Evolutionary conservation across 2,113 vertebrate genomes (phyloP).

Genomic region (Eretmochelys imbricata): DNA sequence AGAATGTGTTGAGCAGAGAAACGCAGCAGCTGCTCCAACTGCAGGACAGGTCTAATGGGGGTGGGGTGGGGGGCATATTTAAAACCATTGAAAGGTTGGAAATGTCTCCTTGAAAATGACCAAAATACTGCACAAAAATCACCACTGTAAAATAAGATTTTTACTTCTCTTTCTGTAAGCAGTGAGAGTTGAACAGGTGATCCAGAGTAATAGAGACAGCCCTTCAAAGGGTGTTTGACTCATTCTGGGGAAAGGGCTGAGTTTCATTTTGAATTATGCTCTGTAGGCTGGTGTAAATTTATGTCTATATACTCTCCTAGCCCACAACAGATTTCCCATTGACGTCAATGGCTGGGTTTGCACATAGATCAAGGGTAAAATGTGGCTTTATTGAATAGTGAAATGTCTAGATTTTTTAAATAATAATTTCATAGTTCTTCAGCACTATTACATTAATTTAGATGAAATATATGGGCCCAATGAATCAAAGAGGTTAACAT

Average conservation of each 20-base stretch:
- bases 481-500: neutral
- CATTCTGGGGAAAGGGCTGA: neutral
- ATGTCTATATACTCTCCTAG: neutral
- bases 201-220: neutral
- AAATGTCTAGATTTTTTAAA: neutral
- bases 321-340: neutral
- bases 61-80: neutral
- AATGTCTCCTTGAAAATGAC: neutral
- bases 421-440: neutral
- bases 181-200: neutral
- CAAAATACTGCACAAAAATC: accelerated
- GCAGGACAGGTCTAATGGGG: neutral
- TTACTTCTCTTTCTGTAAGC: conserved; percentile 4
- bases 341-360: neutral
- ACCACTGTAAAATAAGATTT: neutral
- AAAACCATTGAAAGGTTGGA: neutral
- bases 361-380: neutral
- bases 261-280: neutral
- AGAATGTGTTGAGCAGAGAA: neutral
- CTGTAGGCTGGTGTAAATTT: neutral
- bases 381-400: neutral
- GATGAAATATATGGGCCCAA: neutral
- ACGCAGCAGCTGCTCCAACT: neutral
- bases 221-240: neutral
- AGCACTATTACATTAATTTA: neutral